A percentile compares a stretch with the other conserved stretches of the same genome.
These are phyloP conservation scores for Carollia perspicillata DNA, from an alignment of 2,113 vertebrate genomes.

Conservation along the genomic window DNA sequence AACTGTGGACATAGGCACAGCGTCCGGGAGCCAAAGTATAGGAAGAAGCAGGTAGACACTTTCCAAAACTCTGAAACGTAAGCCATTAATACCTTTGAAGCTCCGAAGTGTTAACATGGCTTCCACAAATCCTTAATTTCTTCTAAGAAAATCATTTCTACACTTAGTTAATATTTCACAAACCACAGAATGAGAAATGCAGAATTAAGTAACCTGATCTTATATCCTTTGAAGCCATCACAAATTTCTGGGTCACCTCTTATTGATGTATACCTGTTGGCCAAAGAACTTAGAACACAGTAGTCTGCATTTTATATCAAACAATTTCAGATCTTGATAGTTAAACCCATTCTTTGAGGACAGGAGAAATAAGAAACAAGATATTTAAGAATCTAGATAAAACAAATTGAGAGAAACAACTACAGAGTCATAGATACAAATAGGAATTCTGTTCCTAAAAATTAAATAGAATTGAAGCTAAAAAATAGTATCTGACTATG, in stretches of 20 bases:
- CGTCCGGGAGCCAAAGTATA: not conserved
- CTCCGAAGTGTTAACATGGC: not conserved
- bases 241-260: not conserved
- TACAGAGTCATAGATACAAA: not conserved
- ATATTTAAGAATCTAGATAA: not conserved
- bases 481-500: not conserved
- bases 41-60: not conserved
- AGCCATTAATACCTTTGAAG: not conserved
- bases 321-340: not conserved
- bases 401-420: not conserved
- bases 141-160: not conserved
- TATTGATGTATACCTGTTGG: not conserved
- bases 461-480: not conserved
- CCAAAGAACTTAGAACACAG: not conserved
- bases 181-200: not conserved
- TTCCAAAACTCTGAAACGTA: not conserved
- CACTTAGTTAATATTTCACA: not conserved
- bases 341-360: not conserved
- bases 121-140: not conserved
- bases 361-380: not conserved
- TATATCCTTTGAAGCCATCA: not conserved
- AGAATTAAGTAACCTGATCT: not conserved
- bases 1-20: not conserved
- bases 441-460: slow-evolving; percentile 20
- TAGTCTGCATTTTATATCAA: not conserved